These are phyloP conservation scores for Doris montereyensis DNA, from an alignment of 2,888 invertebrate genomes.

Conservation along the genomic window DNA sequence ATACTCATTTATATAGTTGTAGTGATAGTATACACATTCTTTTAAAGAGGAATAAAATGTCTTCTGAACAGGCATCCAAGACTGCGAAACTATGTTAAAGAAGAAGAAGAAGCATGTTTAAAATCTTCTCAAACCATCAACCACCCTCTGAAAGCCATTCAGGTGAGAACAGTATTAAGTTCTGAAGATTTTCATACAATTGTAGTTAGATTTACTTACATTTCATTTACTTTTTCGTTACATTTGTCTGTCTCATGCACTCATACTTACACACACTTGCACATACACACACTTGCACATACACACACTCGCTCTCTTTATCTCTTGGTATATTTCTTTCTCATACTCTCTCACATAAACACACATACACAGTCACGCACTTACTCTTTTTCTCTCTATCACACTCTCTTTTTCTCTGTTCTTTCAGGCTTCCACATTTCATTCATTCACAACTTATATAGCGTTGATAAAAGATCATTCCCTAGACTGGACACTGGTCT, in stretches of 20 bases:
- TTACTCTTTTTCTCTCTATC: constrained; percentile 11
- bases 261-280: not conserved
- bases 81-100: not conserved
- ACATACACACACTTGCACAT: not conserved
- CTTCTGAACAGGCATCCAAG: not conserved
- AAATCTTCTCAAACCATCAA: no score
- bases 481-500: no score
- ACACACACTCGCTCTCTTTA: not conserved
- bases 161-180: no score
- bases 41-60: no score
- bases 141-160: no score
- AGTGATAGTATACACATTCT: no score
- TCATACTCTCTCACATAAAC: not conserved
- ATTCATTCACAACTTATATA: no score
- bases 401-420: not conserved
- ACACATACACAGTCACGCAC: not conserved
- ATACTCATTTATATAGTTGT: no score
- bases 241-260: not conserved
- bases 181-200: no score
- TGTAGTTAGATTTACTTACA: no score
- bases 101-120: not conserved
- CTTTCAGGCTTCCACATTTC: no score
- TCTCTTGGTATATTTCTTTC: not conserved
- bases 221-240: not conserved
- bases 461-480: no score